Evolutionary conservation across 35 echinoderm and acorn worm species (phyloP), one percentile per base, ranked within the genome.

Genomic region (Holothuria glaberrima): DNA sequence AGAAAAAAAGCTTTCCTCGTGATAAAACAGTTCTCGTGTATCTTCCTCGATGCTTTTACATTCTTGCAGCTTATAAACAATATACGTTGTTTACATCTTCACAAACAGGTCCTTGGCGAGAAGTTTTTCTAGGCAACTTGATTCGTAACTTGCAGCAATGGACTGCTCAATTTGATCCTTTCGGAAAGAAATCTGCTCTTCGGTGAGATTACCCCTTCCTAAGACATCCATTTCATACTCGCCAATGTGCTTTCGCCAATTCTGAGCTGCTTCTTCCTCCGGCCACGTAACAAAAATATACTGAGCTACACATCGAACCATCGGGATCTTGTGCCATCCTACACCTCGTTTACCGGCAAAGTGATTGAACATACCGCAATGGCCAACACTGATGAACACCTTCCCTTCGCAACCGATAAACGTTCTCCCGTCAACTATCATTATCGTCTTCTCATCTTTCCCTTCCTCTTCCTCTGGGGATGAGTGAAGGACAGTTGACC

Each of bases 331-430:
- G 38, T 69, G 66, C 85, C 85, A 87, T 26, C 85, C 85, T 32
- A 87, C 85, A 12, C 65, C 85, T 41, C 44, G 31, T 29, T 67
- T 34, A 24, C 85, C 85, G 29, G 20, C n/a, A n/a, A 87, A 87
- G 35, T 71, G 33, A 22, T 87, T 60, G 26, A 69, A 71, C 85
- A 87, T 87, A n/a, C 85, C 85, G 26, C 66, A 87, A 6, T 71
- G 65, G 50, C 45, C 85, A 7, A 87, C 34, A 48, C 66, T 71
- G 1, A 87, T 70, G 7, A 87, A 0, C 26, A 87, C 30, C 35
- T 87, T 87, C 17, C 85, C 66, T 31, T 87, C 85, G 44, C 85
- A 87, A 16, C 85, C 85, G 32, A 71, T 24, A 50, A 87, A 87
- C 4, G 85, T 69, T 30, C 85, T 62, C 0, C 44, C 67, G 62